Percentiles rank a stretch among this genome's conserved stretches.
phyloP scores from a whole-genome alignment of 2,888 invertebrate species.

The Drosophila sordidapex region DNA sequence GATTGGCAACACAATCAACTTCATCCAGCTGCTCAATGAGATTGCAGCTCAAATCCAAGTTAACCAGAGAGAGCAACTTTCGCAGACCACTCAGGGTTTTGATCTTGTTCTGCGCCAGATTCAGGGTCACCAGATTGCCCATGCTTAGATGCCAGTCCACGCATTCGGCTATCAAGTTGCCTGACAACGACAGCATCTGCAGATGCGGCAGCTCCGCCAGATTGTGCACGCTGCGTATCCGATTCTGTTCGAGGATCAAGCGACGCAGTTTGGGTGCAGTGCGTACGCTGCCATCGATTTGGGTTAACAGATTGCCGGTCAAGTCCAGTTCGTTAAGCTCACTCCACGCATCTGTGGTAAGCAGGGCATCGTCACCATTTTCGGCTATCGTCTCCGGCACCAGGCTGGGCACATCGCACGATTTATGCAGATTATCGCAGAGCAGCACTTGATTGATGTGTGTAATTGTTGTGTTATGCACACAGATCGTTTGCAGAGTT shows the following conservation, averaged over 20 bases:
- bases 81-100: slow-evolving; percentile 90
- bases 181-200: slow-evolving; percentile 90
- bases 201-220: slow-evolving; percentile 92
- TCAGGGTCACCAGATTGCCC: slow-evolving; percentile 94
- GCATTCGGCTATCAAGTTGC: slow-evolving; percentile 90
- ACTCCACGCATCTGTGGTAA: slow-evolving; percentile 86
- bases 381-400: slow-evolving; percentile 41
- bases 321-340: slow-evolving; percentile 90
- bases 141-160: slow-evolving; percentile 93
- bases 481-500: slow-evolving; percentile 85
- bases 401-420: slow-evolving; percentile 65
- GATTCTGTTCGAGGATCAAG: slow-evolving; percentile 92
- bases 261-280: slow-evolving; percentile 90
- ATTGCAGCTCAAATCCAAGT: slow-evolving; percentile 95
- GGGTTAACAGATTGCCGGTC: slow-evolving; percentile 90
- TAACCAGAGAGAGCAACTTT: slow-evolving; percentile 94
- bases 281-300: slow-evolving; percentile 92
- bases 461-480: slow-evolving; percentile 83
- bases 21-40: slow-evolving; percentile 92
- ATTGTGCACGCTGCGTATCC: slow-evolving; percentile 90
- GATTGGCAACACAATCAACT: slow-evolving; percentile 90
- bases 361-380: slow-evolving; percentile 30
- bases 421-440: slow-evolving; percentile 93
- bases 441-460: slow-evolving; percentile 91
- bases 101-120: slow-evolving; percentile 94